These are phyloP conservation scores for Ischnura elegans DNA, from an alignment of 2,888 invertebrate genomes.

Conservation along the genomic window DNA sequence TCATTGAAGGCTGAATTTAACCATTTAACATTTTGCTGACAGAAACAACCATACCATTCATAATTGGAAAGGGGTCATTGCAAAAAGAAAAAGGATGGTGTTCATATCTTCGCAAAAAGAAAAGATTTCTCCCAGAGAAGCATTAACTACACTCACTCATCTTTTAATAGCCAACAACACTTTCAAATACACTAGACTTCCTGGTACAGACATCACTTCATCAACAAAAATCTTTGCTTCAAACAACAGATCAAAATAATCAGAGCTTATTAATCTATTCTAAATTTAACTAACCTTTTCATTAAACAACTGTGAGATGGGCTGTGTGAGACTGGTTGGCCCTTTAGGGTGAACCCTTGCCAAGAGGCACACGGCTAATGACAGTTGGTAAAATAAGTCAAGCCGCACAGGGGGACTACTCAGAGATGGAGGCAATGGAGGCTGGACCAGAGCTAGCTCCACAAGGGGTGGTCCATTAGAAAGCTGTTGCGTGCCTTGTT, in stretches of 20 bases:
- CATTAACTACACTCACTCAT: too few relatives aligned
- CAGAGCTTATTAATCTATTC: not conserved
- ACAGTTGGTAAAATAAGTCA: slow-evolving; percentile 89
- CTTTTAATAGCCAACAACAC: too few relatives aligned
- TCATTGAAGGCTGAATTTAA: too few relatives aligned
- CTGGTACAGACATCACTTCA: too few relatives aligned
- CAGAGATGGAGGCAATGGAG: slow-evolving; percentile 76
- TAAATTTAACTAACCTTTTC: not conserved
- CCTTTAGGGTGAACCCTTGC: slow-evolving; percentile 76
- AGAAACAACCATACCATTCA: too few relatives aligned
- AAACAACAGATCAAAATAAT: not conserved
- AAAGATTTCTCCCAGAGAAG: too few relatives aligned
- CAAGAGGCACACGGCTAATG: slow-evolving; percentile 88
- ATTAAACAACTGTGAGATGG: slow-evolving; percentile 19
- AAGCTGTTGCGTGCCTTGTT: not conserved
- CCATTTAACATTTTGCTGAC: too few relatives aligned
- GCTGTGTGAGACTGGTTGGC: slow-evolving; percentile 21
- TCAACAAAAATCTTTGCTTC: not conserved
- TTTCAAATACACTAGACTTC: too few relatives aligned
- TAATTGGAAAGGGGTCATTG: too few relatives aligned
- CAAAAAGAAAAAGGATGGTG: too few relatives aligned
- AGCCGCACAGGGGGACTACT: slow-evolving; percentile 78
- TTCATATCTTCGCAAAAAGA: too few relatives aligned
- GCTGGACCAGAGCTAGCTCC: slow-evolving; percentile 88
- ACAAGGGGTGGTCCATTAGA: slow-evolving; percentile 83